Conservation (phyloP, 64 coral and sea anemone genomes). For the Porites australiensis region DNA sequence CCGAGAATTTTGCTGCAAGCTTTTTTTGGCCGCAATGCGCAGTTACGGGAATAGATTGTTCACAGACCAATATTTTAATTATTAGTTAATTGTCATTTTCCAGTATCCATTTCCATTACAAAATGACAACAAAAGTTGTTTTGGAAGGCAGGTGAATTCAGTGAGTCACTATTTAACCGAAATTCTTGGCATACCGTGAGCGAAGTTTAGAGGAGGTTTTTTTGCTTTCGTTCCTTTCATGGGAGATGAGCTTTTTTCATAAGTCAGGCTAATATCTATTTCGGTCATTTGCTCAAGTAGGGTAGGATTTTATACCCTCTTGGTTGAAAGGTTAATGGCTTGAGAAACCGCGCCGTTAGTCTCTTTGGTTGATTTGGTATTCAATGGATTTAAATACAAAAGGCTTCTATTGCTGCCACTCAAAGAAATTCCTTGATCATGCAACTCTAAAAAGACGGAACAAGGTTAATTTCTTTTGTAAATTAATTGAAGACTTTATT, state of each 20-base stretch:
- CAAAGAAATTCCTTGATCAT: not conserved
- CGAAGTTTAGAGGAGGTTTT: too few relatives aligned
- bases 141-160: not conserved
- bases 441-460: not conserved
- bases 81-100: not conserved
- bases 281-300: not conserved
- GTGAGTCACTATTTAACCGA: not conserved
- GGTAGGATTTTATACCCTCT: not conserved
- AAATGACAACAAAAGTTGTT: not conserved
- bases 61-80: slow-evolving; percentile 16
- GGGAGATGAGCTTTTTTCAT: too few relatives aligned
- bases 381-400: not conserved
- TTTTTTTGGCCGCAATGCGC: too few relatives aligned
- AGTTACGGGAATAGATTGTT: not conserved
- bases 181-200: not conserved
- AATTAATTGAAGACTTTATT: not conserved
- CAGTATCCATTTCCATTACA: not conserved
- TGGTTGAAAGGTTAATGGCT: not conserved
- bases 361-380: not conserved
- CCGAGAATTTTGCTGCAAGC: too few relatives aligned
- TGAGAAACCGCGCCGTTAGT: not conserved
- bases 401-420: not conserved
- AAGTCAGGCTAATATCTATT: too few relatives aligned
- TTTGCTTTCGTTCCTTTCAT: too few relatives aligned
- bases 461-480: not conserved